These are phyloP conservation scores for Plebejus melissa DNA, from an alignment of 2,888 invertebrate species.

Conservation along the genomic window DNA sequence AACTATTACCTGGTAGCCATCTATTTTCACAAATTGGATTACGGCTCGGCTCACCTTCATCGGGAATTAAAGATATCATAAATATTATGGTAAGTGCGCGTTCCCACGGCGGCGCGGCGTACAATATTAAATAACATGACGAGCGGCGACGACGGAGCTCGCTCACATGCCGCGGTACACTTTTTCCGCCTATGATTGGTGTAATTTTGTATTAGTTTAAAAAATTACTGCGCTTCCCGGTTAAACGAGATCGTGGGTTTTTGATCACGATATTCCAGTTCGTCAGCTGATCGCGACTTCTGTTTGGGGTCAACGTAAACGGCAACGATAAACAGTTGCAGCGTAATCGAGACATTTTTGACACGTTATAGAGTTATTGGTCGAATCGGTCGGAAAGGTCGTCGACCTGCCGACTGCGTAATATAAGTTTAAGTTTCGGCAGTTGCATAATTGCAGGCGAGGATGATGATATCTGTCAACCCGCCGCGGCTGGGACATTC, in stretches of 20 bases:
- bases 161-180: conserved; percentile 32
- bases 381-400: neutral
- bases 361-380: neutral
- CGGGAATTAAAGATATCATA: conserved; percentile 22
- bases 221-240: conserved; percentile 6
- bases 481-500: neutral
- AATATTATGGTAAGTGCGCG: conserved; percentile 27
- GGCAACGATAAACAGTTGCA: neutral
- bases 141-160: conserved; percentile 37
- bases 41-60: conserved; percentile 12
- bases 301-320: neutral
- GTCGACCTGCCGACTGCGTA: neutral
- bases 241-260: conserved; percentile 5
- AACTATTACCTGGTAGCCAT: conserved; percentile 6
- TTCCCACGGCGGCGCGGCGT: conserved; percentile 35
- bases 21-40: conserved; percentile 22
- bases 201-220: conserved; percentile 27
- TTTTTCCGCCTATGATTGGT: conserved; percentile 29
- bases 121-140: conserved; percentile 57
- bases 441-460: conserved; percentile 3
- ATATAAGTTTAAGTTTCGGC: neutral
- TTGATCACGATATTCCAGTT: conserved; percentile 6
- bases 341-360: neutral
- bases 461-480: conserved; percentile 11
- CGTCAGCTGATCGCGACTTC: conserved; percentile 8